Percentiles rank a stretch among this genome's conserved stretches.
Evolutionary conservation across 1,140 invertebrate genomes (phyloP).

Genomic region (Aphaenogaster rudis): DNA sequence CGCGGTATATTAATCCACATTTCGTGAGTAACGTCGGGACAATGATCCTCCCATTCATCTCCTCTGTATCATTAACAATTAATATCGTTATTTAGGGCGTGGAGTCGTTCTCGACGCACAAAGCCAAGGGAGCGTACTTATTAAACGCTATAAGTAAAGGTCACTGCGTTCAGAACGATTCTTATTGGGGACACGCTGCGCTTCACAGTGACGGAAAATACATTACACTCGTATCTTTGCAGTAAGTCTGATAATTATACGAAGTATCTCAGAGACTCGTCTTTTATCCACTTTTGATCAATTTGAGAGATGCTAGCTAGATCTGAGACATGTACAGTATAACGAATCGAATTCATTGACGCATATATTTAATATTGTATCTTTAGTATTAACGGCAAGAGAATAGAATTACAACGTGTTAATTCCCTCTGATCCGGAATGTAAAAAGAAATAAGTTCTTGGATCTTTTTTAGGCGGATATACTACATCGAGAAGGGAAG

Average conservation of each 20-base stretch:
- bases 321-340: background rate
- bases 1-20: conserved; percentile 90
- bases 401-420: background rate
- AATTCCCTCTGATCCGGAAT: background rate
- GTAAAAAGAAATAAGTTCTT: background rate
- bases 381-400: background rate
- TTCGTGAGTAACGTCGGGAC: conserved; percentile 85
- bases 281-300: background rate
- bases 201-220: conserved; percentile 88
- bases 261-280: background rate
- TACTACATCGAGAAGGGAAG: conserved; percentile 91
- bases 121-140: conserved; percentile 89
- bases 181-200: conserved; percentile 91
- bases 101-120: conserved; percentile 89
- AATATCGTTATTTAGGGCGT: conserved; percentile 88
- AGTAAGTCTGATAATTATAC: conserved; percentile 81
- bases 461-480: conserved; percentile 89
- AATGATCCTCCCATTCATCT: background rate
- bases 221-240: conserved; percentile 86
- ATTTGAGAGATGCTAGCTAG: background rate
- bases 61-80: background rate
- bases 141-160: conserved; percentile 89
- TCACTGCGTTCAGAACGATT: conserved; percentile 90
- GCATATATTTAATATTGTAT: background rate
- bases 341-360: background rate